A percentile compares a stretch with the other conserved stretches of the same genome.
These are phyloP conservation scores for Drosophila jambulina DNA, from an alignment of 1,140 invertebrate species.

Conservation along the genomic window DNA sequence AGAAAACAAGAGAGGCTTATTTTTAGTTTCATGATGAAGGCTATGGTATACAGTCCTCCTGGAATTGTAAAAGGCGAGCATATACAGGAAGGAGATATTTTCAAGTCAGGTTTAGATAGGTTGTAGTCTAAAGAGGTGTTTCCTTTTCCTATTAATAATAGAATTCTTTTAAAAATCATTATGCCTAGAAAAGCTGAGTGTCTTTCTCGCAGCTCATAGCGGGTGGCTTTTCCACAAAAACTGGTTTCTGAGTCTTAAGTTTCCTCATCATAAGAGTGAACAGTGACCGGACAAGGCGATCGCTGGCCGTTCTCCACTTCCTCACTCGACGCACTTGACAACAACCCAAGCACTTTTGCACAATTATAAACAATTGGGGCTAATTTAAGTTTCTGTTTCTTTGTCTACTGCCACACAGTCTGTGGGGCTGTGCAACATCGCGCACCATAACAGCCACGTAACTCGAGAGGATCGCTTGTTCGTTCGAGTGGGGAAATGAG, in stretches of 20 bases:
- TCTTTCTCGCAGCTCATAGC: slow-evolving; percentile 9
- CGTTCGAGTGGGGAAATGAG: slow-evolving; percentile 51
- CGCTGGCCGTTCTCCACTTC: slow-evolving; percentile 50
- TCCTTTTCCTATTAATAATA: too few species aligned
- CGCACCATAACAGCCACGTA: slow-evolving; percentile 59
- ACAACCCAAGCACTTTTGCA: slow-evolving; percentile 38
- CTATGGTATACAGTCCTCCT: neutral
- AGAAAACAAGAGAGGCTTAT: slow-evolving; percentile 10
- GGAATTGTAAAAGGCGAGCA: neutral
- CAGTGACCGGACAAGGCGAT: slow-evolving; percentile 14
- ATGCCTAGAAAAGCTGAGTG: neutral
- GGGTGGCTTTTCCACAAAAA: slow-evolving; percentile 46
- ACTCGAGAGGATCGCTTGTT: slow-evolving; percentile 46
- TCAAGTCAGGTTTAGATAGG: neutral
- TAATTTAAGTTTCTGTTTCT: slow-evolving; percentile 69
- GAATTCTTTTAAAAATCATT: neutral
- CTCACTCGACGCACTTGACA: slow-evolving; percentile 68
- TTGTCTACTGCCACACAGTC: slow-evolving; percentile 15
- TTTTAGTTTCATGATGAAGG: neutral
- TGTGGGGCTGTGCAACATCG: slow-evolving; percentile 20
- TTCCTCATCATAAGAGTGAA: slow-evolving; percentile 26
- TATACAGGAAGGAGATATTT: neutral
- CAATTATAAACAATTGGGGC: slow-evolving; percentile 82
- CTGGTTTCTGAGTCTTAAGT: slow-evolving; percentile 29
- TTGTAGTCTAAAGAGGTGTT: too few species aligned